Percentiles rank a stretch among this genome's conserved stretches.
Evolutionary conservation across 2,113 vertebrate genomes (phyloP).

Genomic region (Peromyscus polionotus): DNA sequence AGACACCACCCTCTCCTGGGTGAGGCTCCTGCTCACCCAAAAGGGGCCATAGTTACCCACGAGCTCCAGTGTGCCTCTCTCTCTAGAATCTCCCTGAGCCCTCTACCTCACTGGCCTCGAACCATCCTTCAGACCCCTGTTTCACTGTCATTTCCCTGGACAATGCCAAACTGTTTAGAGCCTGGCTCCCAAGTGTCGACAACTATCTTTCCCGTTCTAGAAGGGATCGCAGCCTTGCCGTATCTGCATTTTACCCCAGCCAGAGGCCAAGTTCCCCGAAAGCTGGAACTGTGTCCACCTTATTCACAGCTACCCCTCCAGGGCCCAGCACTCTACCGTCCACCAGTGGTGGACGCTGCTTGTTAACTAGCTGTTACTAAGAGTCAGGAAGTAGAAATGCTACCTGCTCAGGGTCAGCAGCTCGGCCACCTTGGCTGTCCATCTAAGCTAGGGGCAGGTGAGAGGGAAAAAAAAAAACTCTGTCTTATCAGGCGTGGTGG

Average conservation of each 20-base stretch:
- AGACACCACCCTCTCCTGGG: accelerated
- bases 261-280: not conserved
- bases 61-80: not conserved
- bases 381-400: not conserved
- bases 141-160: not conserved
- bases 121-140: not conserved
- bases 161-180: not conserved
- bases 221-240: accelerated
- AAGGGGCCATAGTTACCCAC: not conserved
- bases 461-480: not conserved
- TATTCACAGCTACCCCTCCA: not conserved
- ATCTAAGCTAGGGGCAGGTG: not conserved
- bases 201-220: accelerated
- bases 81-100: not conserved
- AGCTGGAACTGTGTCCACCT: not conserved
- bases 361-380: not conserved
- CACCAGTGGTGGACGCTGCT: not conserved
- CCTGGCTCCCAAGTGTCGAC: not conserved
- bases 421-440: not conserved
- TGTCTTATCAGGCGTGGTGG: not conserved
- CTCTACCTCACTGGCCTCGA: not conserved
- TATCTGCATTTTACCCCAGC: not conserved
- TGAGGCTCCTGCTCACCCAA: not conserved
- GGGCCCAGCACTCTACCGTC: not conserved
- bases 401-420: accelerated